phyloP scores from a whole-genome alignment of 1,140 invertebrate species.

The Leptestheria dahalacensis region DNA sequence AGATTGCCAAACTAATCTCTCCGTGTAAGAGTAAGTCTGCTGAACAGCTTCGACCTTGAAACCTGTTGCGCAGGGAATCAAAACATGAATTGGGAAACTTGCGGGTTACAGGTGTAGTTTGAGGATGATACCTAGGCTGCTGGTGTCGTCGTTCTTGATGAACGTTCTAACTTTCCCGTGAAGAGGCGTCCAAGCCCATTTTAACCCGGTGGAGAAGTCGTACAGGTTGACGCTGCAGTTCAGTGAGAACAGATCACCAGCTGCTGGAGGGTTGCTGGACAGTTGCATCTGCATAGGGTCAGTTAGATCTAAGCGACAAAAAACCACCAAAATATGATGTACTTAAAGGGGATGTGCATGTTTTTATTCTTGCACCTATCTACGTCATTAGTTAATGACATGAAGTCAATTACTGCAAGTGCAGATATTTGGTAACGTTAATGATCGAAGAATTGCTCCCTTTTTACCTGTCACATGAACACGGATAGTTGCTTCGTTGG shows the following conservation, averaged over 20 bases:
- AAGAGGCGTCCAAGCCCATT: background rate
- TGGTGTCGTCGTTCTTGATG: too few species aligned
- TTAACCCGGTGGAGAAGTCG: background rate
- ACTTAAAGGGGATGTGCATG: background rate
- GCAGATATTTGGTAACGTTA: too few species aligned
- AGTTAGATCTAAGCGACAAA: background rate
- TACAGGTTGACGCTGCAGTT: background rate
- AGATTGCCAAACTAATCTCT: background rate
- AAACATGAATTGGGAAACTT: background rate
- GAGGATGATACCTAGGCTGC: background rate
- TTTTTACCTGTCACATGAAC: background rate
- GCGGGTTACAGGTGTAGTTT: background rate
- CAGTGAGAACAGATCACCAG: background rate
- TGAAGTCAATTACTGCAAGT: too few species aligned
- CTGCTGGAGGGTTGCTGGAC: background rate
- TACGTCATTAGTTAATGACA: too few species aligned
- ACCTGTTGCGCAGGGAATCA: background rate
- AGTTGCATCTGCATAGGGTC: background rate
- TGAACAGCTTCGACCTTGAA: background rate
- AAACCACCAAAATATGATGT: background rate
- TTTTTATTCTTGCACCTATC: too few species aligned
- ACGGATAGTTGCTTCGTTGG: background rate
- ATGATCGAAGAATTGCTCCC: too few species aligned
- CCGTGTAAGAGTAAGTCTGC: conserved; percentile 1
- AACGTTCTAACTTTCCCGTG: background rate